Conservation (phyloP, 2,113 vertebrate genomes). For the Nothoprocta perdicaria region DNA sequence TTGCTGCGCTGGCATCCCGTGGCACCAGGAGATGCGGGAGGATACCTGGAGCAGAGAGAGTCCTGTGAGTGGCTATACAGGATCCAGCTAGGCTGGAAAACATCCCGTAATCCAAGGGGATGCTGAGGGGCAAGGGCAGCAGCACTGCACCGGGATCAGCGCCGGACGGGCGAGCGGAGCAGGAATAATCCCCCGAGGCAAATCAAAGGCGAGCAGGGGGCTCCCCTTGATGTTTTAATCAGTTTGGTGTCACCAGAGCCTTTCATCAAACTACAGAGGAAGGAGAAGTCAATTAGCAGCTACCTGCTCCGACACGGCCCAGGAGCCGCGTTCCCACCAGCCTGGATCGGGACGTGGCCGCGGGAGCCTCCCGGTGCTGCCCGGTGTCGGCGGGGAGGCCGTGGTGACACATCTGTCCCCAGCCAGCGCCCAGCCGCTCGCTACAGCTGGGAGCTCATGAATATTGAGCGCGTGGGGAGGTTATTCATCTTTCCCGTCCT, state of each 20-base stretch:
- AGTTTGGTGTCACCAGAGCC: constrained; percentile 46
- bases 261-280: constrained; percentile 72
- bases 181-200: constrained; percentile 24
- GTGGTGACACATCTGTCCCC: constrained; percentile 16
- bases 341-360: fast-evolving
- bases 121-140: fast-evolving
- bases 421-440: background rate
- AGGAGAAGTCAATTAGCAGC: constrained; percentile 66
- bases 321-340: background rate
- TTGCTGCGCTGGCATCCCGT: fast-evolving
- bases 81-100: background rate
- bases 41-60: background rate
- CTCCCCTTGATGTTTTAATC: constrained; percentile 72
- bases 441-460: constrained; percentile 65
- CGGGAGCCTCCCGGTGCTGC: background rate
- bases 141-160: background rate
- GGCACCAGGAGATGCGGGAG: background rate
- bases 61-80: background rate
- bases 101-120: background rate
- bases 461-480: constrained; percentile 66
- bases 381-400: background rate
- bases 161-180: background rate
- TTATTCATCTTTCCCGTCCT: constrained; percentile 68
- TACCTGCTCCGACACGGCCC: background rate
- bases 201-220: constrained; percentile 57